These are phyloP conservation scores for Chromoteleia sp. DNA, from an alignment of 2,888 invertebrate genomes.

Conservation along the genomic window DNA sequence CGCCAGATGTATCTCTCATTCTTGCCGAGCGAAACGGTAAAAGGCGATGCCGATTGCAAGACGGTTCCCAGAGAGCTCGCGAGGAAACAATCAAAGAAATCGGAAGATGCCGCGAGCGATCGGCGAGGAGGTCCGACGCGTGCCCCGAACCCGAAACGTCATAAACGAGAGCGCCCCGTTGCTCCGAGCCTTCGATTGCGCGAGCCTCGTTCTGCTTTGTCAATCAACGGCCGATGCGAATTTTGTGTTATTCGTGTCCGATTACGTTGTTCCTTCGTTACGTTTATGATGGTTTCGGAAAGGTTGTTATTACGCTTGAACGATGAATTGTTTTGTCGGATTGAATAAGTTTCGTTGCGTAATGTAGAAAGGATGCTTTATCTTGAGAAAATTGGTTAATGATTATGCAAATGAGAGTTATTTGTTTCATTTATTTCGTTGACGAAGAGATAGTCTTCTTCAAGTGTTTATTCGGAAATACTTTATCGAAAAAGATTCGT, in stretches of 20 bases:
- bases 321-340: constrained; percentile 34
- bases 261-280: constrained; percentile 22
- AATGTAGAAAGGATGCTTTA: constrained; percentile 10
- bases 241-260: constrained; percentile 25
- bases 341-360: neutral
- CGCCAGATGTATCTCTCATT: constrained; percentile 51
- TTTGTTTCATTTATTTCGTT: too few species aligned
- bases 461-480: too few species aligned
- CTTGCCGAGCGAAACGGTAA: constrained; percentile 25
- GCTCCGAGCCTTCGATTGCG: constrained; percentile 38
- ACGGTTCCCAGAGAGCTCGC: constrained; percentile 33
- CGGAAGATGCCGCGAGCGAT: constrained; percentile 38
- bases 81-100: constrained; percentile 53
- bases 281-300: constrained; percentile 14
- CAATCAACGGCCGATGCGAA: constrained; percentile 38
- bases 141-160: constrained; percentile 46
- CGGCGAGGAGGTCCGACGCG: constrained; percentile 47
- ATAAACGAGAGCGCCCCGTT: constrained; percentile 25
- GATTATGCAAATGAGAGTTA: constrained; percentile 20
- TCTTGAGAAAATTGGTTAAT: constrained; percentile 28
- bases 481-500: too few species aligned
- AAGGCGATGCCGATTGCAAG: constrained; percentile 53
- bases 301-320: constrained; percentile 29
- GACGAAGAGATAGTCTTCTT: too few species aligned
- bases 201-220: constrained; percentile 31